Conservation (phyloP, 2,113 vertebrate species). For the Corythaeola cristata region DNA sequence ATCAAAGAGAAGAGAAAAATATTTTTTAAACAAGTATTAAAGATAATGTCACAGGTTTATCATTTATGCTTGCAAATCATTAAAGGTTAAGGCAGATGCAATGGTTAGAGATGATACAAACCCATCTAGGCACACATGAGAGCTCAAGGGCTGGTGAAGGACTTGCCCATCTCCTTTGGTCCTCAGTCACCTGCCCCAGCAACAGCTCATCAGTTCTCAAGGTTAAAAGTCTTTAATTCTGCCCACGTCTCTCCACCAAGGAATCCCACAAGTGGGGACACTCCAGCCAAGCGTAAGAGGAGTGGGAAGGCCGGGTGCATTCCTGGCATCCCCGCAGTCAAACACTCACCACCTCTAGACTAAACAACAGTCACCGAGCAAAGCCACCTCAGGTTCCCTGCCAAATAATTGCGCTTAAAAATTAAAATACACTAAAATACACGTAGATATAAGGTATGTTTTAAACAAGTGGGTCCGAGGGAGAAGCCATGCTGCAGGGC, state of each 20-base stretch:
- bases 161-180: background rate
- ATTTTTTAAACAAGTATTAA: background rate
- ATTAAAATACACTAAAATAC: background rate
- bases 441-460: background rate
- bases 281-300: background rate
- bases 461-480: background rate
- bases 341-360: slow-evolving; percentile 1
- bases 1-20: background rate
- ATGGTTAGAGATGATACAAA: background rate
- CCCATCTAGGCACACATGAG: background rate
- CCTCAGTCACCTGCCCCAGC: background rate
- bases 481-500: background rate
- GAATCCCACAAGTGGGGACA: background rate
- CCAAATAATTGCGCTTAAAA: background rate
- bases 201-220: background rate
- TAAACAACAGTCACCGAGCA: background rate
- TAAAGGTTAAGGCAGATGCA: background rate
- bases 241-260: background rate
- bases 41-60: background rate
- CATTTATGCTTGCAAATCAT: background rate
- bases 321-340: background rate
- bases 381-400: background rate
- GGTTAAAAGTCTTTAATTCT: background rate
- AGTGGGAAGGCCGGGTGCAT: background rate
- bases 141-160: background rate